Evolutionary conservation across 2,113 vertebrate genomes (phyloP).

Genomic region (Leptocoma aspasia): DNA sequence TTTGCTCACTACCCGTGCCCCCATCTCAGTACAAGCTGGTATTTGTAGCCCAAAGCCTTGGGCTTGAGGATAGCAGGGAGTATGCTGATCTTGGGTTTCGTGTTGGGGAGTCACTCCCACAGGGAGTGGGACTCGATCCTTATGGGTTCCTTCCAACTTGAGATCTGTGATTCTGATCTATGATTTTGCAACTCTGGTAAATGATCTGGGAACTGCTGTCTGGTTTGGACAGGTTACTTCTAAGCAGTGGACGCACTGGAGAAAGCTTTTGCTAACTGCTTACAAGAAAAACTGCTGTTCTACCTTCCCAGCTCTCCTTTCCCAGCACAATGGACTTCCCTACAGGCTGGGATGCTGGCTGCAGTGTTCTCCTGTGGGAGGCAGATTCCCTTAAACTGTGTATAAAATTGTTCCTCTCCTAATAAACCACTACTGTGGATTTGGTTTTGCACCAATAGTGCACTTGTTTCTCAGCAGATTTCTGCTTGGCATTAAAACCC

Average conservation of each 20-base stretch:
- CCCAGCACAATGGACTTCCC: neutral
- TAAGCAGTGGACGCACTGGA: neutral
- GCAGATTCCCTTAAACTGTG: neutral
- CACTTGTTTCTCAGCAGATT: neutral
- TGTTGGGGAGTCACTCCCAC: neutral
- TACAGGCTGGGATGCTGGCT: neutral
- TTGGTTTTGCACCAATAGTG: neutral
- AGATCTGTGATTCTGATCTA: neutral
- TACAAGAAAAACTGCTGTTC: neutral
- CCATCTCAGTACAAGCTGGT: neutral
- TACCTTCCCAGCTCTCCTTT: neutral
- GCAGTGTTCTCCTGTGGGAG: neutral
- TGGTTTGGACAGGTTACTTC: neutral
- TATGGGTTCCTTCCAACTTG: neutral
- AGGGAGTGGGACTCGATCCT: accelerated
- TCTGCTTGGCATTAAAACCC: neutral
- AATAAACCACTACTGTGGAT: neutral
- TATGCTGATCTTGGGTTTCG: neutral
- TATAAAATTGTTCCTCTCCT: neutral
- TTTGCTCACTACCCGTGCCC: neutral
- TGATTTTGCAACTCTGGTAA: neutral
- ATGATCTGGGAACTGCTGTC: neutral
- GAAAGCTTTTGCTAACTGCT: neutral
- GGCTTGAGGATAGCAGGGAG: neutral
- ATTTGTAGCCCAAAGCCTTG: neutral